A percentile compares a stretch with the other conserved stretches of the same genome.
phyloP scores from a whole-genome alignment of 1,140 invertebrate species.

The Trachymyrmex septentrionalis region DNA sequence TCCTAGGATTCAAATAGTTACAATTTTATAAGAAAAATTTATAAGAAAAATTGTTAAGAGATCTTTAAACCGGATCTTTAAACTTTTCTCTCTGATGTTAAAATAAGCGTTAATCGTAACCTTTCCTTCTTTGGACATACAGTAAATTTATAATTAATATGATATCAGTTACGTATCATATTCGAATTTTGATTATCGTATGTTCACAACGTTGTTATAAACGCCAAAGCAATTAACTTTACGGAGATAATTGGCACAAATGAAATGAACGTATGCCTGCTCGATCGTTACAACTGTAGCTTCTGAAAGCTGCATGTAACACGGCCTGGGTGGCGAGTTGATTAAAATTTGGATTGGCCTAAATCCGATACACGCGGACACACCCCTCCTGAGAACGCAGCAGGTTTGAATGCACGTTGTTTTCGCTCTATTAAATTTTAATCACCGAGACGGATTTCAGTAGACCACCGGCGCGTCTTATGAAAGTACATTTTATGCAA shows the following conservation, averaged over 20 bases:
- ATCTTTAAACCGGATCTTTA: not conserved
- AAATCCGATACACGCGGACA: slow-evolving; percentile 50
- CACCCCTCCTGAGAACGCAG: not conserved
- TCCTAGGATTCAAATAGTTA: not conserved
- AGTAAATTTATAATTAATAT: slow-evolving; percentile 15
- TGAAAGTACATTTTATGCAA: slow-evolving; percentile 7
- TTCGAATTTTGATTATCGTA: not conserved
- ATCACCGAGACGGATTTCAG: not conserved
- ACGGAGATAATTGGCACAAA: slow-evolving; percentile 13
- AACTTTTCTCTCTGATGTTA: too few relatives aligned
- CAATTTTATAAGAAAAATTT: not conserved
- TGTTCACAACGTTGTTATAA: not conserved
- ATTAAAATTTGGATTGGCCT: slow-evolving; percentile 72
- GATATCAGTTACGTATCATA: not conserved
- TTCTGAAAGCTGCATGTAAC: slow-evolving; percentile 11
- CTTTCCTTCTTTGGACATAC: not conserved
- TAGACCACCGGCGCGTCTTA: slow-evolving; percentile 15
- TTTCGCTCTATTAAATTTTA: slow-evolving; percentile 43
- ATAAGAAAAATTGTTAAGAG: not conserved
- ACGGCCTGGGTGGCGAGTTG: slow-evolving; percentile 65
- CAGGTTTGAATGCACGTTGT: not conserved
- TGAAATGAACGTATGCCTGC: slow-evolving; percentile 15
- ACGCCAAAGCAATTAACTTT: slow-evolving; percentile 21
- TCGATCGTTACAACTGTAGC: slow-evolving; percentile 11
- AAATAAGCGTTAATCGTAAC: not conserved